Base-by-base conservation (phyloP, 1,140 invertebrate species). In the Himalopsyche phryganea region DNA sequence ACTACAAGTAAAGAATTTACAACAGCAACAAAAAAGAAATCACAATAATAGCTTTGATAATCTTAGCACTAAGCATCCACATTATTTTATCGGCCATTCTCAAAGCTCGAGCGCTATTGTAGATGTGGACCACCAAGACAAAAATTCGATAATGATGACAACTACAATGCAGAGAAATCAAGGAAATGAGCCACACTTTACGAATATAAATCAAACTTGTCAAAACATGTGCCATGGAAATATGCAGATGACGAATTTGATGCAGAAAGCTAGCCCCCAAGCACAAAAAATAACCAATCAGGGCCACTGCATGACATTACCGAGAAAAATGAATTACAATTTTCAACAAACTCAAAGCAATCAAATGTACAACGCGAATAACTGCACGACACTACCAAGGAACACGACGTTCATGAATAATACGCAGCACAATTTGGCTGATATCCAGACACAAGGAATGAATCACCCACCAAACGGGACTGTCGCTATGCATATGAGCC, bases 91-190 rank as follows among this genome's bases (percentile, higher is more conserved):
- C 61, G 82, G 83, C 0, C 83, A 85, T 67, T 83, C 82, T 14
- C 83, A 86, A 71, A 85, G 81, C 63, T 81, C 82, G 13, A 85
- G 83, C 64, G 86, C 90, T 1, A 90, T 91, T 18, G 88, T 91
- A 1, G 88, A 91, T 61, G 87, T 91, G 11, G 88, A 90, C 66
- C 85, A 85, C 69, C 87, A 90, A 71, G 81, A 85, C 68, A 80
- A 85, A 60, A 82, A 80, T 64, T 77, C 84, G 28, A 82, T 85
- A 67, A 84, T 89, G 66, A 72, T 87, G 47, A 83, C 80, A 66
- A 68, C 80, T 66, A 36, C 73, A 70, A 41, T 74, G 67, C 53
- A 62, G 61, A 6, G 74, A 69, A 66, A 70, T 64, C 38, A 71
- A 60, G 79, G 79, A 68, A 68, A 77, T 65, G 71, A 79, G 15